Base-by-base conservation (phyloP, 2,888 invertebrate species). In the Melieria omissa region DNA sequence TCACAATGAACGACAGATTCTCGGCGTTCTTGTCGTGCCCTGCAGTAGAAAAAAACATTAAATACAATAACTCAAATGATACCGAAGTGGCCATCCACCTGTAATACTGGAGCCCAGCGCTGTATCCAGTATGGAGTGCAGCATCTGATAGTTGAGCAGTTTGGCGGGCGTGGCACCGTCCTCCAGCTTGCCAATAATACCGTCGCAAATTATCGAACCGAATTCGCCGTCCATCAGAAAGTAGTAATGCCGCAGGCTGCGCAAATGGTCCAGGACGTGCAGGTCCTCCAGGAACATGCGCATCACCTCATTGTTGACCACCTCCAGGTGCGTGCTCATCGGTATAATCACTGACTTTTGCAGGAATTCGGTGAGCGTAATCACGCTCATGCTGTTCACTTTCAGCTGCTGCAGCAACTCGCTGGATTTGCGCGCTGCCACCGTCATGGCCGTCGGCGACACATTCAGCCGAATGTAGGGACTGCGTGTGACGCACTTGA, bases 201-300 rank as follows among this genome's bases (percentile, higher is more conserved):
- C 92, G 65, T 91, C 89, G 49, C 93, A 93, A 14, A 95, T 90
- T 76, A 91, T 91, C 47, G 90, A 90, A 0, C 92, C 92, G 84
- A 94, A 95, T 84, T 94, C 93, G 0, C 94, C 94, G 78, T 95
- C 93, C 88, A 93, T 89, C 42, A 94, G 83, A 79, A 95, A 94
- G 83, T 92, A 95, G 79, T 92, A 94, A 81, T 93, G 92, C 61
- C 93, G 89, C n/a, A 95, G 85, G 83, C 92, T 92, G 60, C 90
- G 90, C 76, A 94, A 88, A 85, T 95, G 93, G 29, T 91, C 90
- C 54, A 93, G 88, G 4, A 87, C 75, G 14, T 81, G 79, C 83
- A 92, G 89, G 65, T 92, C 90, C 16, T 92, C 87, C 74, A 94
- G 86, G 77, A 92, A 91, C 81, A 92, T 90, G 47, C 91, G 92